Base-by-base conservation (phyloP, 2,797 vertebrate species). In the Leontocebus nigricollis region DNA sequence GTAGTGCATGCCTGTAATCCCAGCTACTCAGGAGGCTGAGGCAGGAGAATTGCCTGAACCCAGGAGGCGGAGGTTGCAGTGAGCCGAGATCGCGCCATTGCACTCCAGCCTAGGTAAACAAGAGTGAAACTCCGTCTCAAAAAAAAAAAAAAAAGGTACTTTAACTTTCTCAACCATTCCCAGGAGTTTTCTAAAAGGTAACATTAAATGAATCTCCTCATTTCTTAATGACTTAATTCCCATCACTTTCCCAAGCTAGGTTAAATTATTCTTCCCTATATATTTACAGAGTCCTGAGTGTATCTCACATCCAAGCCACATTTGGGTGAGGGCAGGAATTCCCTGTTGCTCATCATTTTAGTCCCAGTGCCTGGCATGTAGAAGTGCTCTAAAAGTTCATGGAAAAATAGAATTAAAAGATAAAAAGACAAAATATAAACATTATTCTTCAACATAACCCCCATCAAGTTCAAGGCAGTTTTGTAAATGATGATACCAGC, bases 311-410 rank as follows among this genome's bases (percentile, higher is more conserved):
- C 5, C 12, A 87, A 79, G 24, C 12, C 26, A 41, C n/a, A 50
- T 5, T 24, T 87, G 27, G 4, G 33, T 24, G 30, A 91, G 20
- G 13, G 1, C 61, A 64, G n/a, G 33, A 88, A 46, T 19, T 72
- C n/a, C 50, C n/a, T 89, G 39, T 70, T 83, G 19, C 1, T 59
- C 26, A 52, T 76, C 9, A 24, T 39, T 84, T 30, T 22, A 86
- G 13, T 24, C 4, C 14, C 14, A 5, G n/a, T 22, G 11, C 3
- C 41, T 39, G 19, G 14, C 39, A 72, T 1, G 2, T 0, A 67
- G 22, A 93, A 20, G 14, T 44, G 27, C 19, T 73, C 13, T 57
- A 64, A 64, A 64, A 33, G 30, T 33, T 64, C 61, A 17, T 8
- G 30, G 61, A 33, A 64, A 64, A 64, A 64, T 33, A 33, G 14